Base-by-base conservation (phyloP, 2,113 vertebrate species). In the Upupa epops region DNA sequence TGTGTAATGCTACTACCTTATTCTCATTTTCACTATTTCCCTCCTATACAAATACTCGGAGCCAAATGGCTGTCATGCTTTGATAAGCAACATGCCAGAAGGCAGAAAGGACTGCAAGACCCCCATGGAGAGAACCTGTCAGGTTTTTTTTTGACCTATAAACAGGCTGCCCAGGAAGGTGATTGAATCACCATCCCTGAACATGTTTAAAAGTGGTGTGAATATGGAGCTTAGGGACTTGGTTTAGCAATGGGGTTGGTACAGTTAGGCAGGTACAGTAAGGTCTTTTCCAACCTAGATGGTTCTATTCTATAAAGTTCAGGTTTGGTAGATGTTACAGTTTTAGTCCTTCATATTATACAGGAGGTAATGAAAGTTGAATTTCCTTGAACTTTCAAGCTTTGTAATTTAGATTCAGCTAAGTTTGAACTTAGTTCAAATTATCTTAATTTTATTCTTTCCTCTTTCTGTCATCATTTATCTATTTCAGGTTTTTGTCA, bases 121-220 rank as follows among this genome's bases (percentile, higher is more conserved):
- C 20, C 94, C 70, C 21, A 37, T 58, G 56, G 83, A 90, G 86
- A 86, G 40, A 90, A 86, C 81, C 86, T 90, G 92, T 89, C 68
- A 31, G 58, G 61, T 84, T 85, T 94, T 46, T n/a, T 63, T 89
- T 72, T 95, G 94, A 95, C 92, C 94, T 78, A 86, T 73, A 83
- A 42, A 42, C 40, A 42, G 40, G 40, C 15, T n/a, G n/a, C n/a
- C n/a, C 40, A 42, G 11, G 40, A 15, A 42, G 40, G 40, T 42
- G 40, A 15, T 15, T 42, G 40, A 42, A 42, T 42, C 40, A 42
- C 40, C 15, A 42, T 42, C 40, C 40, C 15, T 42, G 40, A 42
- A 42, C 15, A 42, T 42, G 40, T 42, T 42, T 15, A 42, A 42
- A 42, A 42, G 40, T 42, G 40, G 15, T 42, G 15, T 42, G 40